A percentile compares a stretch with the other conserved stretches of the same genome.
phyloP scores from a whole-genome alignment of 2,888 invertebrate species.

The Unio delphinus region DNA sequence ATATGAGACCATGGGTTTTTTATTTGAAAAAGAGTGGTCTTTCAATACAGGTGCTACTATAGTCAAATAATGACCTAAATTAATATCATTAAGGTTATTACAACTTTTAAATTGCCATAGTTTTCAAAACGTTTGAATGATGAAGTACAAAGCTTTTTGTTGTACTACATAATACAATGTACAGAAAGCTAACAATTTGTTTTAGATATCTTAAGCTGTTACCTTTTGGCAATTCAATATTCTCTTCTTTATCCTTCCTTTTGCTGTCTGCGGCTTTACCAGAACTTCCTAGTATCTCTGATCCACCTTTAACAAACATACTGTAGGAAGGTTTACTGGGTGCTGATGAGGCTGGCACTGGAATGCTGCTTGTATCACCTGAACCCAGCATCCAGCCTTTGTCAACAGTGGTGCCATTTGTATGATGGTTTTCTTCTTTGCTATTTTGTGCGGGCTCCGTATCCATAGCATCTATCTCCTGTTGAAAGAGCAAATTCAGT shows the following conservation, averaged over 20 bases:
- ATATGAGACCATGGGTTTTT: too few species aligned
- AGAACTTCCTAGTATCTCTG: conserved; percentile 27
- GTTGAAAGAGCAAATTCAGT: background rate
- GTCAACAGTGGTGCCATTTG: conserved; percentile 1
- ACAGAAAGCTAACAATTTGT: too few species aligned
- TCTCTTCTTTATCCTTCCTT: conserved; percentile 9
- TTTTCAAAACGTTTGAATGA: too few species aligned
- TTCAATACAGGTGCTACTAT: too few species aligned
- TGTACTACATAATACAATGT: too few species aligned
- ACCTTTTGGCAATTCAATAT: conserved; percentile 50
- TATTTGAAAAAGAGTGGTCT: too few species aligned
- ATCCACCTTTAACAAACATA: conserved; percentile 61
- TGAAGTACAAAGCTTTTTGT: too few species aligned
- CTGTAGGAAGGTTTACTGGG: conserved; percentile 20
- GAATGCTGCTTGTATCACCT: conserved; percentile 11
- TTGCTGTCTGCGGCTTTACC: conserved; percentile 24
- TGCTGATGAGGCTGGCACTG: conserved; percentile 5
- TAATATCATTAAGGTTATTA: too few species aligned
- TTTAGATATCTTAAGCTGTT: background rate
- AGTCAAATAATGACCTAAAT: too few species aligned
- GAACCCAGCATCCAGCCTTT: conserved; percentile 4
- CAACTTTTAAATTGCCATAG: too few species aligned
- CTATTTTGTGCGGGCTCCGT: conserved; percentile 10
- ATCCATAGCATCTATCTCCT: conserved; percentile 53
- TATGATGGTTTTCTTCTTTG: conserved; percentile 7